Evolutionary conservation across 2,888 invertebrate genomes (phyloP), one percentile per base, ranked within the genome.

Genomic region (Camptogramma bilineatum): DNA sequence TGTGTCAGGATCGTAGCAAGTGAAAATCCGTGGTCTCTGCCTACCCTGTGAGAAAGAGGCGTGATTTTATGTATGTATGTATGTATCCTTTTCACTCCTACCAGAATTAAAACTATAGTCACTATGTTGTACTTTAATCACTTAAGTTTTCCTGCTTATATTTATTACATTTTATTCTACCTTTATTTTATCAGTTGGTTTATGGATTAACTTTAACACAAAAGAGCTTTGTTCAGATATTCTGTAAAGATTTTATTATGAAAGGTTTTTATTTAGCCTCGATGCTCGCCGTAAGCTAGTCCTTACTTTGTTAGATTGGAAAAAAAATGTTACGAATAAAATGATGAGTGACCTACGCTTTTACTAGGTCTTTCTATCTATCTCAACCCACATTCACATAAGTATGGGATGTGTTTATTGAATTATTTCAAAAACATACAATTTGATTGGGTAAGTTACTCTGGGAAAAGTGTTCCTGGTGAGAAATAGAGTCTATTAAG

Each of bases 91-190:
- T 9, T 42, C 42, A 10, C 21, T 44, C 44, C 10, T 21, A 44
- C 16, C n/a, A 18, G 24, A 52, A n/a, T n/a, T 50, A 10, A 55
- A 51, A 51, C 31, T 52, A 52, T 16, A 46, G 7, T 3, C 28
- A 28, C 28, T 28, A 28, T 17, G 21, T 52, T 56, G 16, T 52
- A 57, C 42, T 62, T n/a, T 57, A 63, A 63, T 63, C 62, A 63
- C 62, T 63, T 53, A 53, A 18, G 39, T 24, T 24, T 34, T 46
- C 50, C 28, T 13, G 28, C 24, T 50, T 50, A 24, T 53, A 34
- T 55, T 55, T 55, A 58, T 42, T 57, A 51, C 48, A 39, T 48
- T 55, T 56, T 56, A 58, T 58, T 58, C 17, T 19, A 24, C 21
- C 44, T 39, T 44, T 51, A 51, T 51, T 42, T 39, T 56, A 56